Evolutionary conservation across 2,888 invertebrate species (phyloP).

Genomic region (Euspilapteryx auroguttella): DNA sequence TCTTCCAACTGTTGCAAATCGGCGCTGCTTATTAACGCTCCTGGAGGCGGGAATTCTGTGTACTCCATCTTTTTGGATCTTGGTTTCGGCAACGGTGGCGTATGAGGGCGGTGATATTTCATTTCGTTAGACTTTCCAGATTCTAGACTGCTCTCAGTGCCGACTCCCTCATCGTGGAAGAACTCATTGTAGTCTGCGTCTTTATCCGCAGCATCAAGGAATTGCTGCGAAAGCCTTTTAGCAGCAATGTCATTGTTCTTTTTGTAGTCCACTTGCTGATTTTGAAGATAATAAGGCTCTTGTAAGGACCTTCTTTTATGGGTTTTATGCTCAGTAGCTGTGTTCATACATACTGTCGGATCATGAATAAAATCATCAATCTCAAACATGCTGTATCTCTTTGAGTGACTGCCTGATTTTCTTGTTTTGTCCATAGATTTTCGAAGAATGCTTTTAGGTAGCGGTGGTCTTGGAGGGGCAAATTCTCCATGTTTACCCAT

Average conservation of each 20-base stretch:
- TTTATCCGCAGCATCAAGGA: slow-evolving; percentile 54
- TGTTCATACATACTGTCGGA: slow-evolving; percentile 39
- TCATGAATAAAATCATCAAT: slow-evolving; percentile 63
- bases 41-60: slow-evolving; percentile 50
- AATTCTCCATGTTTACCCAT: slow-evolving; percentile 45
- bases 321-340: slow-evolving; percentile 48
- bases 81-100: slow-evolving; percentile 54
- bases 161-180: slow-evolving; percentile 66
- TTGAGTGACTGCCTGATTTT: slow-evolving; percentile 51
- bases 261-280: slow-evolving; percentile 47
- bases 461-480: slow-evolving; percentile 70
- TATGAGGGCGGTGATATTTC: slow-evolving; percentile 48
- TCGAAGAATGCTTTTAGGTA: slow-evolving; percentile 73
- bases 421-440: slow-evolving; percentile 63
- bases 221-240: slow-evolving; percentile 51
- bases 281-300: slow-evolving; percentile 69
- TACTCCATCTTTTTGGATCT: slow-evolving; percentile 50
- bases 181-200: slow-evolving; percentile 56
- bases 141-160: slow-evolving; percentile 61
- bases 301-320: slow-evolving; percentile 75
- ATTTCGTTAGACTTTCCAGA: slow-evolving; percentile 58
- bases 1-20: slow-evolving; percentile 71
- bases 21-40: slow-evolving; percentile 58
- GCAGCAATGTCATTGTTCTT: slow-evolving; percentile 57
- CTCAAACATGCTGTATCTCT: slow-evolving; percentile 83